Evolutionary conservation across 2,888 invertebrate species (phyloP), one percentile per base, ranked within the genome.

Genomic region (Melangyna quadrimaculata): DNA sequence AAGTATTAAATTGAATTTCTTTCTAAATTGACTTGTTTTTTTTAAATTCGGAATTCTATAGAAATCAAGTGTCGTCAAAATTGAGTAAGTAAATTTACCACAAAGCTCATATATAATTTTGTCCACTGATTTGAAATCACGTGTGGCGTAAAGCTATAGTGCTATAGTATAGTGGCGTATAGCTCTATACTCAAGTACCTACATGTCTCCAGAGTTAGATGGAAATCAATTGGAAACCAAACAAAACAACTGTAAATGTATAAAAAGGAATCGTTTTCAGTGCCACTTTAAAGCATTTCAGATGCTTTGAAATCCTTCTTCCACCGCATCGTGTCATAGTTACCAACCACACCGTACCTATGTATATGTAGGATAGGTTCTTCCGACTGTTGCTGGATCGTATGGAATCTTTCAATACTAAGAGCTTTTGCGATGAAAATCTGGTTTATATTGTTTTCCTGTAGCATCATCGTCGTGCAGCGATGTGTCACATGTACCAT

Each of bases 401-500:
- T 77, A 77, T 73, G 29, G 73, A 86, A 81, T 81, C 80, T 86
- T 73, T 78, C 81, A 73, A 74, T 73, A 45, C 57, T 35, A 37
- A 74, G 67, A 72, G 86, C 72, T 69, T 57, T 79, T 86, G 78
- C 69, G 81, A 81, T 81, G 86, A 78, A 65, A 86, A 86, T 86
- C 86, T 86, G 73, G 63, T 80, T 86, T 86, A 86, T 86, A 86
- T 86, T 86, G 86, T 86, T 86, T 86, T 86, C 86, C 86, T 86
- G 86, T 86, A 78, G 77, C 78, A 86, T 86, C 86, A 63, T 73
- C 77, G 63, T 73, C 80, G 69, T 86, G 81, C 86, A 86, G 51
- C 86, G 77, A 78, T 78, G 86, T 86, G 81, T 81, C 86, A 86
- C 81, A 86, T 81, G 70, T 81, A 70, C 70, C 35, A 70, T 73